These are phyloP conservation scores for Rhinophrynus dorsalis DNA, from an alignment of 2,797 vertebrate species.

Conservation along the genomic window DNA sequence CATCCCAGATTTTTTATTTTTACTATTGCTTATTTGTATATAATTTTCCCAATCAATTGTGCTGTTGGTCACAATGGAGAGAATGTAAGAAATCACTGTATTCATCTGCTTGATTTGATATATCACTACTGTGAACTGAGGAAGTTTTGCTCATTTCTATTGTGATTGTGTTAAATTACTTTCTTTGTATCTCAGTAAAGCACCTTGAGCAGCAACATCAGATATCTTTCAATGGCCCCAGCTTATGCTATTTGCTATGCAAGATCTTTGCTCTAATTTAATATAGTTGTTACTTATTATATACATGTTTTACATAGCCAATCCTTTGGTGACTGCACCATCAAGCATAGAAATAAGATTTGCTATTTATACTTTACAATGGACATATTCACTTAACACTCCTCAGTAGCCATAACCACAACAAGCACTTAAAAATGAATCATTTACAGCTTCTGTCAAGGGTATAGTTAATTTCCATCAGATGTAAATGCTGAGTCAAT, in stretches of 20 bases:
- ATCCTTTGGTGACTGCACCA: background rate
- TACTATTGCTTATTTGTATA: background rate
- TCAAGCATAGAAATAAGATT: background rate
- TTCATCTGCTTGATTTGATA: slow-evolving; percentile 8
- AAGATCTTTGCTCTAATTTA: too few species aligned
- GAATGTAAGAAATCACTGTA: background rate
- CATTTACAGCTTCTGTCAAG: too few species aligned
- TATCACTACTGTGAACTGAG: background rate
- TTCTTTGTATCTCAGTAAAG: background rate
- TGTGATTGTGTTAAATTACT: background rate
- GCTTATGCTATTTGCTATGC: too few species aligned
- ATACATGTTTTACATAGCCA: background rate
- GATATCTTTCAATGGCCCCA: too few species aligned
- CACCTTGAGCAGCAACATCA: background rate
- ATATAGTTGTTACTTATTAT: too few species aligned
- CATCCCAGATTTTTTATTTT: too few species aligned
- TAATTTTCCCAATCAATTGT: background rate
- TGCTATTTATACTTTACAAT: background rate
- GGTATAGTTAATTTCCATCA: background rate
- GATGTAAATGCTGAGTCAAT: background rate
- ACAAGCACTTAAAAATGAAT: background rate
- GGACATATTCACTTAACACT: too few species aligned
- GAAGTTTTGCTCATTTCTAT: background rate
- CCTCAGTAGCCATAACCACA: background rate
- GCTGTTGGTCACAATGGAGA: background rate